Conservation (phyloP, 2,797 vertebrate genomes). For the Coccyzus lansbergi region DNA sequence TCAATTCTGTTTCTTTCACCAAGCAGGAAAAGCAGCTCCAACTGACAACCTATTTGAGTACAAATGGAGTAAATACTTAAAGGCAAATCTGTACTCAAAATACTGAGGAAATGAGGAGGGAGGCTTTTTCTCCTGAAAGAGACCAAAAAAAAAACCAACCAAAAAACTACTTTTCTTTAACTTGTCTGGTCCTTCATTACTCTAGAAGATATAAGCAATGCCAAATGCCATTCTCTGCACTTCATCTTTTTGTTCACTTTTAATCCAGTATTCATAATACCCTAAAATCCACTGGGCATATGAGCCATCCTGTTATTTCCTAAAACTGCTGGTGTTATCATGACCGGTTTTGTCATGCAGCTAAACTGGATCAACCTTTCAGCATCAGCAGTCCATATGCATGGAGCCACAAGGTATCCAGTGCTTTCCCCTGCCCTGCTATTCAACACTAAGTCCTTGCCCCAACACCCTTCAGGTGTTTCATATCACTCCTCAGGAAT, state of each 20-base stretch:
- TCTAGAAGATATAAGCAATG: neutral
- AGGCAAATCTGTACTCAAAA: neutral
- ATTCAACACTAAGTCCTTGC: neutral
- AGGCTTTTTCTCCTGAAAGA: neutral
- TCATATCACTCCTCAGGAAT: neutral
- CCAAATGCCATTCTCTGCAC: neutral
- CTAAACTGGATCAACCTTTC: neutral
- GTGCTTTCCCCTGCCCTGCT: rapidly evolving
- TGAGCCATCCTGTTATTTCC: neutral
- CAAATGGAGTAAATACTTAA: neutral
- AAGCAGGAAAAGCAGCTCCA: neutral
- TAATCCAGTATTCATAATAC: neutral
- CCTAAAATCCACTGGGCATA: rapidly evolving
- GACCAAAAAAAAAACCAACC: neutral
- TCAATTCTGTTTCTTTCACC: neutral
- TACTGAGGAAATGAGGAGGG: neutral
- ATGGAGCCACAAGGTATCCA: neutral
- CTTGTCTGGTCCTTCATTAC: neutral
- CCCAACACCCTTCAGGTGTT: neutral
- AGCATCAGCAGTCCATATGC: neutral
- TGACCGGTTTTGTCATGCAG: neutral
- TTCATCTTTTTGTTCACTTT: neutral
- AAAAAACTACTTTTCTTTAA: neutral
- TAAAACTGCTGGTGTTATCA: rapidly evolving
- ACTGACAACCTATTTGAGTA: neutral